Conservation (phyloP, 2,113 vertebrate species). For the Bostrychus sinensis region DNA sequence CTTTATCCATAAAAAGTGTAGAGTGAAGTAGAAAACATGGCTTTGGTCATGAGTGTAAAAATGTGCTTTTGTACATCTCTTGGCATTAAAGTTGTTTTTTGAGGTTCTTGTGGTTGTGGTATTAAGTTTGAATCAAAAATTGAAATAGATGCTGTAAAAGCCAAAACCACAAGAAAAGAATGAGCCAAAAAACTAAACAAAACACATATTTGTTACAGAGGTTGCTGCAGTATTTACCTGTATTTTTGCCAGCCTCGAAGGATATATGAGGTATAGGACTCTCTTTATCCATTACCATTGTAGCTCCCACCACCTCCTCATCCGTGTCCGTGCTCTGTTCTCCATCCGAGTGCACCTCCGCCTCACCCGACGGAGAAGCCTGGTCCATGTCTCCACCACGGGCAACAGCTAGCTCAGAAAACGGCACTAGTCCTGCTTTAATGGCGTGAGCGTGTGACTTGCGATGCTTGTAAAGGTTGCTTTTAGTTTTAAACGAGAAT, state of each 20-base stretch:
- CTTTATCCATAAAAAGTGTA: no score
- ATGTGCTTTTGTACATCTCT: no score
- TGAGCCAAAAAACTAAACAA: no score
- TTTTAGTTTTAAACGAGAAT: conserved; percentile 99
- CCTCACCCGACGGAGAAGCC: conserved; percentile 87
- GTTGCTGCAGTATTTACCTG: no score
- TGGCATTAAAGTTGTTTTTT: no score
- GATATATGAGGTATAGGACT: conserved; percentile 86
- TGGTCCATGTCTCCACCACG: conserved; percentile 88
- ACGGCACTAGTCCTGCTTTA: conserved; percentile 96
- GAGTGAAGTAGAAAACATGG: no score
- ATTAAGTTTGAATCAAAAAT: no score
- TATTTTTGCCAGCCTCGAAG: conserved; percentile 78
- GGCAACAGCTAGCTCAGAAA: conserved; percentile 87
- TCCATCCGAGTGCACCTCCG: conserved; percentile 94
- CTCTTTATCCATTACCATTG: conserved; percentile 82
- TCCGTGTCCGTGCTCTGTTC: conserved; percentile 98
- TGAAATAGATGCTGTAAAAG: no score
- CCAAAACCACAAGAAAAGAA: no score
- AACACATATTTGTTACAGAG: no score
- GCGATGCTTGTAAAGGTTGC: conserved; percentile 98
- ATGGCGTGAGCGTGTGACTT: conserved; percentile 99
- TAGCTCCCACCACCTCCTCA: conserved; percentile 87
- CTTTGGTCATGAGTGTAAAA: no score
- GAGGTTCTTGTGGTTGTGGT: no score